A percentile compares a stretch with the other conserved stretches of the same genome.
These are phyloP conservation scores for Huso huso DNA, from an alignment of 2,797 vertebrate species.

Conservation along the genomic window DNA sequence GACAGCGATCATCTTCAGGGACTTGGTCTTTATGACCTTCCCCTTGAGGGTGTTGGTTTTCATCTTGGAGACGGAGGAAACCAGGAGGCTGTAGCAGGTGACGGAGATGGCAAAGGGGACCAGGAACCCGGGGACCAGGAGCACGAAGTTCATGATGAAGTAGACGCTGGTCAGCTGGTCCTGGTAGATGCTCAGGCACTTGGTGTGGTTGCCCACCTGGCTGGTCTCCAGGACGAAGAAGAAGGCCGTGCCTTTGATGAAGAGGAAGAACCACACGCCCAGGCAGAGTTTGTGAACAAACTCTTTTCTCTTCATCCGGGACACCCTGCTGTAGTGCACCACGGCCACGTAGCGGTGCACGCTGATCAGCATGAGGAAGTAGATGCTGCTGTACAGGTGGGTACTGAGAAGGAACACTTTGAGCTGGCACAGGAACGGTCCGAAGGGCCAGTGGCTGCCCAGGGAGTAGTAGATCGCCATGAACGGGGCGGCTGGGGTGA, in stretches of 20 bases:
- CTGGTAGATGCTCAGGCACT: slow-evolving; percentile 55
- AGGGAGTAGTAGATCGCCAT: slow-evolving; percentile 43
- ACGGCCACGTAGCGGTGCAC: slow-evolving; percentile 48
- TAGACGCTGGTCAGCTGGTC: slow-evolving; percentile 25
- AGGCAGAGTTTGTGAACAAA: slow-evolving; percentile 50
- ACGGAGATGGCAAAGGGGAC: slow-evolving; percentile 44
- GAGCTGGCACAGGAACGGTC: slow-evolving; percentile 45
- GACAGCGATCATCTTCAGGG: slow-evolving; percentile 45
- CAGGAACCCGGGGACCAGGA: slow-evolving; percentile 41
- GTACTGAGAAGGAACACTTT: slow-evolving; percentile 45
- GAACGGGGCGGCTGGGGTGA: slow-evolving; percentile 40
- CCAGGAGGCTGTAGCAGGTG: slow-evolving; percentile 44
- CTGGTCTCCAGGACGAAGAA: slow-evolving; percentile 43
- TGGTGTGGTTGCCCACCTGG: slow-evolving; percentile 22
- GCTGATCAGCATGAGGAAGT: slow-evolving; percentile 59
- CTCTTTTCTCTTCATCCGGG: slow-evolving; percentile 39
- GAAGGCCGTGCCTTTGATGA: slow-evolving; percentile 36
- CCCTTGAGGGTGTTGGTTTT: slow-evolving; percentile 41
- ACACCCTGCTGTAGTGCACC: slow-evolving; percentile 40
- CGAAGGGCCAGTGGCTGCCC: slow-evolving; percentile 41
- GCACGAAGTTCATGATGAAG: slow-evolving; percentile 45
- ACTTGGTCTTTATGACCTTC: slow-evolving; percentile 45
- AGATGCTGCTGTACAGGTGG: slow-evolving; percentile 53
- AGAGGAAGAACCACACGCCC: slow-evolving; percentile 43
- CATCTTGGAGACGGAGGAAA: slow-evolving; percentile 37